Conservation (phyloP, 2,888 invertebrate genomes). For the Odontocerum albicorne region DNA sequence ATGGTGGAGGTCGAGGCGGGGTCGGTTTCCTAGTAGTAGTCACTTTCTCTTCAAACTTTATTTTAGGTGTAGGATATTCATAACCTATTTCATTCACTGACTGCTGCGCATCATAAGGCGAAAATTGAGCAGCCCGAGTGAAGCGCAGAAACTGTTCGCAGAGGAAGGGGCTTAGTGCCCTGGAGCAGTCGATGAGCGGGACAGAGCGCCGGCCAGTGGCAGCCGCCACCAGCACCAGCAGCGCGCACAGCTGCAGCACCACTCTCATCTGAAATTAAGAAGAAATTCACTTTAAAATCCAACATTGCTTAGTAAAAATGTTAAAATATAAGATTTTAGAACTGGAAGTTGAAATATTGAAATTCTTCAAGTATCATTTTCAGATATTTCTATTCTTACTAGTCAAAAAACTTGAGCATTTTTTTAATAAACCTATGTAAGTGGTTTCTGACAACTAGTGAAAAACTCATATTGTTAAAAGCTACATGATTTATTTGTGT, state of each 20-base stretch:
- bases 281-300: no score
- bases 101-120: conserved; percentile 7
- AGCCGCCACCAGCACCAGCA: conserved; percentile 7
- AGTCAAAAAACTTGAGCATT: no score
- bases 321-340: no score
- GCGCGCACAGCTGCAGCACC: conserved; percentile 14
- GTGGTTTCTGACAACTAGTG: no score
- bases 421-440: no score
- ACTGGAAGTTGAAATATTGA: no score
- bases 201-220: conserved; percentile 1
- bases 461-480: no score
- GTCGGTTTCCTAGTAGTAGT: background rate
- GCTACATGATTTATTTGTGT: no score
- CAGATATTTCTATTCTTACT: no score
- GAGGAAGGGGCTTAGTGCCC: background rate
- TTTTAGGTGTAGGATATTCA: conserved; percentile 3
- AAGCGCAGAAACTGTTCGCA: conserved; percentile 1
- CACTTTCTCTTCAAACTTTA: conserved; percentile 4
- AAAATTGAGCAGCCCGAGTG: conserved; percentile 3
- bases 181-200: conserved; percentile 7
- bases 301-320: no score
- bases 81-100: conserved; percentile 11
- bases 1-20: conserved; percentile 4
- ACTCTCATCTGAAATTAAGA: conserved; percentile 16
- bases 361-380: no score